Evolutionary conservation across 2,888 invertebrate species (phyloP), one percentile per base, ranked within the genome.

Genomic region (Ametastegia equiseti): DNA sequence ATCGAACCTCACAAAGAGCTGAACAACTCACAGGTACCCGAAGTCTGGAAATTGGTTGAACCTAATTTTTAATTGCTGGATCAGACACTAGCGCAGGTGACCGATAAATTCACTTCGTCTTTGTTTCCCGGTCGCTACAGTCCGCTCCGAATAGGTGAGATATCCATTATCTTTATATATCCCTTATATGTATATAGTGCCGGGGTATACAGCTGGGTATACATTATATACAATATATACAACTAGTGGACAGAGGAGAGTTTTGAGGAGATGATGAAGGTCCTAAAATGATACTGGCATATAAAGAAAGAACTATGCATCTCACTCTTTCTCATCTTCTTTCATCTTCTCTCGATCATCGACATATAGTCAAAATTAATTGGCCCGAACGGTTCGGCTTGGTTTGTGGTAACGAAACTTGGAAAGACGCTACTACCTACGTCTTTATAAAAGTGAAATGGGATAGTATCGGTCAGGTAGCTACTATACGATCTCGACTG

Each of bases 91-190:
- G 5, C 30, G 67, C 67, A 39, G 67, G 36, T 67, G 67, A 39
- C 39, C 39, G 19, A 67, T 67, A 67, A 36, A 67, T 67, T 67
- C n/a, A n/a, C n/a, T 67, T 19, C 19, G n/a, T 67, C 39, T 39
- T 2, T 39, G 39, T 39, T 67, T 67, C 36, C 19, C 2, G 11
- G 19, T 39, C 19, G 19, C n/a, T 13, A 9, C 15, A 19, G 11
- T 7, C n/a, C 19, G 19, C n/a, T 13, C 19, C 15, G 36, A 9
- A 54, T n/a, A 39, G 36, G 67, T 23, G 36, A 39, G 36, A 67
- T 65, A 67, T 67, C 67, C 39, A 67, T 67, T 67, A 67, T 67
- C 67, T 39, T 15, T 54, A 39, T 36, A 67, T 67, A 67, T 67
- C 39, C 67, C 19, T 36, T 1, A 9, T 19, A 39, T 67, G 39